These are phyloP conservation scores for Coregonus ussuriensis DNA, from an alignment of 2,797 vertebrate genomes.

Conservation along the genomic window DNA sequence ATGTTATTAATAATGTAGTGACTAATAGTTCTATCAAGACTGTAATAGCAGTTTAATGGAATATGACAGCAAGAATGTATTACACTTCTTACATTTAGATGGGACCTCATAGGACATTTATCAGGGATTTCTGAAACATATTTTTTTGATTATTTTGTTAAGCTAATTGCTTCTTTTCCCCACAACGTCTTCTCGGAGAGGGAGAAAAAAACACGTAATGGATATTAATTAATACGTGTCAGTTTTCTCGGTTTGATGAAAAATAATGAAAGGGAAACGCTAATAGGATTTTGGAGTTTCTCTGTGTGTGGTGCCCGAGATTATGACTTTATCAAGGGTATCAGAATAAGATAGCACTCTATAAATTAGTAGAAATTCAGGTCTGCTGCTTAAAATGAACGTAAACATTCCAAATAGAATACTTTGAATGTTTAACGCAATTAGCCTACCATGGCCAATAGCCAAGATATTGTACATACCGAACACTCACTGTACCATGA, in stretches of 20 bases:
- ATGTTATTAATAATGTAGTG: slow-evolving; percentile 99
- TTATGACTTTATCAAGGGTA: slow-evolving; percentile 76
- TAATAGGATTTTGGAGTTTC: slow-evolving; percentile 76
- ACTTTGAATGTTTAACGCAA: slow-evolving; percentile 43
- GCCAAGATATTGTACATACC: background rate
- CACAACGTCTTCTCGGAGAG: slow-evolving; percentile 67
- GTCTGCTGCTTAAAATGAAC: slow-evolving; percentile 46
- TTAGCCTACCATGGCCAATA: slow-evolving; percentile 39
- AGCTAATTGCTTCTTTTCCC: slow-evolving; percentile 80
- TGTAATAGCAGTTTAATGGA: slow-evolving; percentile 87
- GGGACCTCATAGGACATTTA: slow-evolving; percentile 79
- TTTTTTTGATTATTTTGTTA: slow-evolving; percentile 80
- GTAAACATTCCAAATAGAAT: slow-evolving; percentile 46
- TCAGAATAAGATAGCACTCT: slow-evolving; percentile 54
- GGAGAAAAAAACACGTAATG: slow-evolving; percentile 72
- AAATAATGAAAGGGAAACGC: slow-evolving; percentile 79
- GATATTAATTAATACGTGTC: slow-evolving; percentile 84
- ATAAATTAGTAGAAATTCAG: slow-evolving; percentile 9
- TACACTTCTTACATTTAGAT: slow-evolving; percentile 78
- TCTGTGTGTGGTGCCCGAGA: slow-evolving; percentile 74
- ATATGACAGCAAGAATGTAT: slow-evolving; percentile 85
- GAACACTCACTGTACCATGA: background rate
- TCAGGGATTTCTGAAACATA: slow-evolving; percentile 78
- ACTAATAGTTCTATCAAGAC: slow-evolving; percentile 91
- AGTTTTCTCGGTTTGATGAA: slow-evolving; percentile 81